Conservation (phyloP, 2,888 invertebrate genomes). For the Mythimna ferrago region DNA sequence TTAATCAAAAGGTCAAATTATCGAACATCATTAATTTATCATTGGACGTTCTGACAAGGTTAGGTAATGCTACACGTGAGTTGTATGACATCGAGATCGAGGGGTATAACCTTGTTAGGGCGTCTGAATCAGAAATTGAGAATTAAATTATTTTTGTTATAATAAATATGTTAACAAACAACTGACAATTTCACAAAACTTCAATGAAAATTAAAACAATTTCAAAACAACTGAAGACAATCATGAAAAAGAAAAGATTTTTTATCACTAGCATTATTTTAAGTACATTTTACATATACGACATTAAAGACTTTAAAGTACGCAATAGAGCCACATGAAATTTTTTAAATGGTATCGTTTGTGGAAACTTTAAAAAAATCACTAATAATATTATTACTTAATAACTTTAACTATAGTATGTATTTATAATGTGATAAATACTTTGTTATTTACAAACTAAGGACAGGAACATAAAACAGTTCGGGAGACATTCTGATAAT, state of each 20-base stretch:
- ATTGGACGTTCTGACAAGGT: constrained; percentile 55
- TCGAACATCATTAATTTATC: constrained; percentile 52
- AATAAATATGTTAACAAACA: constrained; percentile 44
- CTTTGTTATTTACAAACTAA: constrained; percentile 88
- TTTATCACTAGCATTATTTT: constrained; percentile 81
- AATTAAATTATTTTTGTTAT: constrained; percentile 26
- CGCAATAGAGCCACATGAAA: constrained; percentile 81
- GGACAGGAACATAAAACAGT: constrained; percentile 90
- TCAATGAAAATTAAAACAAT: constrained; percentile 54
- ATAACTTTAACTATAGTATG: constrained; percentile 72
- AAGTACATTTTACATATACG: constrained; percentile 89
- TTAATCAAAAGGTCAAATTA: constrained; percentile 67
- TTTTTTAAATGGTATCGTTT: constrained; percentile 81
- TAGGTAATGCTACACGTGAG: constrained; percentile 42
- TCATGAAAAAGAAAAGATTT: constrained; percentile 70
- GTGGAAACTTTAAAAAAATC: constrained; percentile 78
- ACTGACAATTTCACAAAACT: constrained; percentile 43
- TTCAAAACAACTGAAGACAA: constrained; percentile 61
- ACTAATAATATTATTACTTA: constrained; percentile 73
- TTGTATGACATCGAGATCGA: constrained; percentile 52
- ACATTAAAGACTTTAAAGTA: constrained; percentile 85
- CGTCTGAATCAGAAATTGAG: constrained; percentile 37
- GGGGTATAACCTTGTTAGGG: constrained; percentile 52
- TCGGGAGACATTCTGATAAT: constrained; percentile 83
- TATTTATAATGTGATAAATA: constrained; percentile 79